phyloP scores from a whole-genome alignment of 1,140 invertebrate species.

The Metaphire vulgaris region DNA sequence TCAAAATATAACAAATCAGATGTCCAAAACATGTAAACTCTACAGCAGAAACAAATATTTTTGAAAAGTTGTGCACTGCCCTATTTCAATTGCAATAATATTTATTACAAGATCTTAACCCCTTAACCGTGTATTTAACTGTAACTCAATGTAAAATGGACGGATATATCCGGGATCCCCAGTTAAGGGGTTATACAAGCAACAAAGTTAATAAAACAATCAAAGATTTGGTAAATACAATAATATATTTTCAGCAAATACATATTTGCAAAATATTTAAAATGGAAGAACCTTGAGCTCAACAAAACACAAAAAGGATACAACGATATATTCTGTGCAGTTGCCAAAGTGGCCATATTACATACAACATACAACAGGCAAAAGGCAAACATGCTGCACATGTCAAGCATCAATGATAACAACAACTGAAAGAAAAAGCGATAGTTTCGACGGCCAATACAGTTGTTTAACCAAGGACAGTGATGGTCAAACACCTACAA shows the following conservation, averaged over 20 bases:
- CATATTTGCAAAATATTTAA: not conserved
- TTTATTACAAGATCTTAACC: too few relatives aligned
- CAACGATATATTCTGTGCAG: slow-evolving; percentile 78
- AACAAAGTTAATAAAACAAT: not conserved
- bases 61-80: not conserved
- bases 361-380: slow-evolving; percentile 84
- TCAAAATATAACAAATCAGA: not conserved
- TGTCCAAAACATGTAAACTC: not conserved
- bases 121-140: too few relatives aligned
- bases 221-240: not conserved
- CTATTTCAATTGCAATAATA: not conserved
- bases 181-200: not conserved
- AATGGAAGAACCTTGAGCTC: not conserved
- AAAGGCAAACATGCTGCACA: slow-evolving; percentile 89
- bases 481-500: slow-evolving; percentile 99
- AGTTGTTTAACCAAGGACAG: slow-evolving; percentile 99
- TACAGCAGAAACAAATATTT: not conserved
- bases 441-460: slow-evolving; percentile 96
- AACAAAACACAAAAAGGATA: slow-evolving; percentile 65
- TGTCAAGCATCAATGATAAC: slow-evolving; percentile 88
- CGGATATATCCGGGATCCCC: too few relatives aligned
- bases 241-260: slow-evolving; percentile 11
- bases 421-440: slow-evolving; percentile 77
- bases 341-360: slow-evolving; percentile 70
- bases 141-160: too few relatives aligned